Evolutionary conservation across 2,113 vertebrate genomes (phyloP), one percentile per base, ranked within the genome.

Genomic region (Oryzias melastigma): DNA sequence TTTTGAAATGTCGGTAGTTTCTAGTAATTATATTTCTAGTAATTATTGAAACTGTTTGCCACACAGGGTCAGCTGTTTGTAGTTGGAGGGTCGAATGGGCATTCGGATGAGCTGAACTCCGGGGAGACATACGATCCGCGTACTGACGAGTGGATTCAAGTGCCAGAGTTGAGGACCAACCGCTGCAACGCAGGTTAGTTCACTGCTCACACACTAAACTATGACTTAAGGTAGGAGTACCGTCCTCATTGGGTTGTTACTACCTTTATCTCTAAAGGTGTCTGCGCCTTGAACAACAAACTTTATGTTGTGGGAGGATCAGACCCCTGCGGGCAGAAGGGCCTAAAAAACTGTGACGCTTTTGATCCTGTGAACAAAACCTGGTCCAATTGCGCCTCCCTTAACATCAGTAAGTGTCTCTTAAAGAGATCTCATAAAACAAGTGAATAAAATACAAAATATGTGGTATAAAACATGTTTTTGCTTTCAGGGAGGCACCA

Each of bases 271-370:
- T 66, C 18, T 51, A 3, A 66, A 99, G 97, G 97, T 42, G 96
- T 99, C 19, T 98, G 97, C 73, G 92, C 97, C 78, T 88, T 99
- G 74, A 94, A 94, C 25, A 95, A 94, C 77, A 96, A 95, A 63
- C 90, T 99, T 10, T 99, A 95, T 43, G 95, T 98, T 24, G 91
- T 98, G 74, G 97, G 97, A 75, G 97, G 97, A 16, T 98, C 97
- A 1, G 97, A 99, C 91, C 97, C 97, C 55, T 98, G 95, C 0
- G 95, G 97, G 58, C 97, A 98, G 70, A 99, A 98, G 81, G 97
- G 97, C 78, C 90, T 99, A 75, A 99, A 98, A 92, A 98, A 98
- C 76, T 98, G 96, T 71, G 96, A 99, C 7, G 92, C 95, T 58
- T 99, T 98, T 86, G 96, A 99, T 85, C 97, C 97, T 0, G 19